Percentiles rank a stretch among this genome's conserved stretches.
Conservation (phyloP, 2,888 invertebrate species). For the Silvanus unidentatus region DNA sequence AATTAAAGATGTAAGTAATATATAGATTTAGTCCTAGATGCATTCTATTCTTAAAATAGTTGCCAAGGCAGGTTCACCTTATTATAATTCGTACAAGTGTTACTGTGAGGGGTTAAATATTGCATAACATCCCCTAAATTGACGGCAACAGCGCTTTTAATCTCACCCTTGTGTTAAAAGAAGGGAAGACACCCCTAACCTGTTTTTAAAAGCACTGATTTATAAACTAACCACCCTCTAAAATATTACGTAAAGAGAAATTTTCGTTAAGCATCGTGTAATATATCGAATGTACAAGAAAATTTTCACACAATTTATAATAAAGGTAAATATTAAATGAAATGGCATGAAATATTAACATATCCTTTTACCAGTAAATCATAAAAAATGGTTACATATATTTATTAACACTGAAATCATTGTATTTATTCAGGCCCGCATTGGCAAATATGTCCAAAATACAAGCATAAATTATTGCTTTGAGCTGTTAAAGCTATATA, state of each 20-base stretch:
- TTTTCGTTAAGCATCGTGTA: no score
- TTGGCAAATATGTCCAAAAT: not conserved
- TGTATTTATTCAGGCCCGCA: not conserved
- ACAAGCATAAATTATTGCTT: not conserved
- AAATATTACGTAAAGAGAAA: no score
- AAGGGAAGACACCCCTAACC: conserved; percentile 9
- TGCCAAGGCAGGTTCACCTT: no score
- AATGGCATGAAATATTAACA: no score
- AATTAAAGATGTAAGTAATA: no score
- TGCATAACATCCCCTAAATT: conserved; percentile 4
- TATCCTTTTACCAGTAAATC: not conserved
- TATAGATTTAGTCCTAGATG: no score
- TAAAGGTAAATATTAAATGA: no score
- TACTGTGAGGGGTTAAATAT: conserved; percentile 7
- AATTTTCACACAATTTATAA: no score
- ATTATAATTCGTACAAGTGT: conserved; percentile 5
- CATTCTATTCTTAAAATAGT: no score
- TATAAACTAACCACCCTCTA: not conserved
- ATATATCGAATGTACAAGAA: no score
- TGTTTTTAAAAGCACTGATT: conserved; percentile 8
- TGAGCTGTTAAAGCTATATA: not conserved
- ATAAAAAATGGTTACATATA: not conserved
- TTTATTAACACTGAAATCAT: not conserved
- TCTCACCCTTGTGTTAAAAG: conserved; percentile 6
- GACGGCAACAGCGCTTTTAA: conserved; percentile 7